Evolutionary conservation across 1,140 invertebrate species (phyloP), one percentile per base, ranked within the genome.

Genomic region (Caerostris darwini): DNA sequence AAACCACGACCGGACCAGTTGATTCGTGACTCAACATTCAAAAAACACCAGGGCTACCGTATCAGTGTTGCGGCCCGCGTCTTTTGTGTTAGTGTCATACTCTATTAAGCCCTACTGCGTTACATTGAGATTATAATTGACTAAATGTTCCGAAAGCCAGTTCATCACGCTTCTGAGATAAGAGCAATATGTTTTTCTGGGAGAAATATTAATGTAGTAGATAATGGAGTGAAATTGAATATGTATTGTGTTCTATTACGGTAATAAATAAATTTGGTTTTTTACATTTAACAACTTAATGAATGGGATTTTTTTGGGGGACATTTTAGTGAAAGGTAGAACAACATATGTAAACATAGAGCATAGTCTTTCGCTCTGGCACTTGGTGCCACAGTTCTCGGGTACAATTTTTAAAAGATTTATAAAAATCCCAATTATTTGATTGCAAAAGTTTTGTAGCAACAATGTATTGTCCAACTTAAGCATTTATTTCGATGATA

Each of bases 61-160:
- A 77, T 85, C 57, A 34, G 19, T 88, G 53, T 57, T 88, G 86
- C 8, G 86, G 86, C 14, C 83, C 17, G 34, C n/a, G 83, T 56
- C 54, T 17, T 88, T 88, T 17, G 58, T 57, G 86, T 88, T 88
- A 53, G 64, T 67, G 86, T 64, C 59, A 88, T 8, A n/a, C 59
- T 57, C 34, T 67, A 53, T 88, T 88, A 88, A 64, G 59, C 10
- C 14, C 8, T 88, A 14, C 53, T 88, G 61, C 64, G 19, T 64
- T 88, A 61, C 86, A 64, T 58, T 64, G 59, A 88, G 59, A 88
- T 64, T 88, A 57, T 88, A 88, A 88, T 88, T 88, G 86, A 88
- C 86, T 64, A 64, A 88, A 88, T 67, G 86, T 53, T 88, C 19
- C 2, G 10, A 19, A 59, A 17, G 19, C 19, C 58, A 50, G 54